These are phyloP conservation scores for Colistium nudipinnis DNA, from an alignment of 2,113 vertebrate species.

Conservation along the genomic window DNA sequence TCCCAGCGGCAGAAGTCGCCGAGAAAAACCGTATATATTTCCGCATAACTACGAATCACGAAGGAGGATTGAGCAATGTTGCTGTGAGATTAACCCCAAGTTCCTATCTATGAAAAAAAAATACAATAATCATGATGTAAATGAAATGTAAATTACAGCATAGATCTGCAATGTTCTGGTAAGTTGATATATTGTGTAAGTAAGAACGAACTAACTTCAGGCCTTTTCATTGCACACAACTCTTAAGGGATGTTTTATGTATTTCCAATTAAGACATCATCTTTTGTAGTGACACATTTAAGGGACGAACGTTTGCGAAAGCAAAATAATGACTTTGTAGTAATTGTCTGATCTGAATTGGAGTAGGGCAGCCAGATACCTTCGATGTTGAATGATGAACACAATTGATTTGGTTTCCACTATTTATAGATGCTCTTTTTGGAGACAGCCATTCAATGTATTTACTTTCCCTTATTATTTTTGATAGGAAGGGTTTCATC, in stretches of 20 bases:
- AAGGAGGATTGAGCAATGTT: not conserved
- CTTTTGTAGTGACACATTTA: not conserved
- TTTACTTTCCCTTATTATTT: not conserved
- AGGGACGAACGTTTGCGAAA: not conserved
- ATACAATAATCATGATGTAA: not conserved
- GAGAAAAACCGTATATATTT: constrained; percentile 8
- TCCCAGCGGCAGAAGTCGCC: not conserved
- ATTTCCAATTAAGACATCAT: not conserved
- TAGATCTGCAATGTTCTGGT: not conserved
- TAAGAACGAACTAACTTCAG: not conserved
- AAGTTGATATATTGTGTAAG: not conserved
- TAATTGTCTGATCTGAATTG: not conserved
- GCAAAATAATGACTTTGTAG: no score
- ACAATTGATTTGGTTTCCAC: no score
- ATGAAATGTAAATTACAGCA: not conserved
- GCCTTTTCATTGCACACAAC: no score
- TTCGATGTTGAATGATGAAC: no score
- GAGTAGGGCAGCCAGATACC: not conserved
- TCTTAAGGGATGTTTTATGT: not conserved
- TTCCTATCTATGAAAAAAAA: not conserved
- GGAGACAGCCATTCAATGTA: no score
- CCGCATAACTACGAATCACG: constrained; percentile 6
- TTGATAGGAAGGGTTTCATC: not conserved
- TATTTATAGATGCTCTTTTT: no score
- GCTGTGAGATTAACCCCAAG: not conserved